These are phyloP conservation scores for Benthosema pterotum DNA, from an alignment of 2,797 vertebrate genomes.

Conservation along the genomic window DNA sequence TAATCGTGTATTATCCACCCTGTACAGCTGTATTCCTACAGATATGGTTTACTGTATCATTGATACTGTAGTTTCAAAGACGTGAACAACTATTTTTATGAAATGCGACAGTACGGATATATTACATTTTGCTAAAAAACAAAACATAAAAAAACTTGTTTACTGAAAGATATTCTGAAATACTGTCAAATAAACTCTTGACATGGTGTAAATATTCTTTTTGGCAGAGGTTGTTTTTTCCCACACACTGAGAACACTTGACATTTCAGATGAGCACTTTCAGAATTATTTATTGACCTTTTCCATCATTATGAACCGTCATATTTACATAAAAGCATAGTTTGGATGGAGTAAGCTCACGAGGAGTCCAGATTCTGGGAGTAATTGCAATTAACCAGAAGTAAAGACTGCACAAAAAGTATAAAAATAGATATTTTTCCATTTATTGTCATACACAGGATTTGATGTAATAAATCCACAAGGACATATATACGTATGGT, in stretches of 20 bases:
- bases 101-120: constrained; percentile 99
- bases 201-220: constrained; percentile 80
- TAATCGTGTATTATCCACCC: constrained; percentile 98
- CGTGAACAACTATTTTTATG: constrained; percentile 99
- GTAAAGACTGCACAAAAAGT: too few relatives aligned
- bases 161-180: constrained; percentile 99
- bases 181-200: constrained; percentile 99
- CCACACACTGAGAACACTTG: too few relatives aligned
- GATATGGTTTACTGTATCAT: constrained; percentile 99
- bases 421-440: too few relatives aligned
- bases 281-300: constrained; percentile 39
- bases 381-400: neutral
- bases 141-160: constrained; percentile 90
- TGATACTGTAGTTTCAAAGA: constrained; percentile 98
- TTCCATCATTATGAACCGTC: constrained; percentile 10
- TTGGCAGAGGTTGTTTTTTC: constrained; percentile 8
- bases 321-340: constrained; percentile 27
- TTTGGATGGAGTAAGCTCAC: constrained; percentile 4
- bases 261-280: too few relatives aligned
- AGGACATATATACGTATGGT: too few relatives aligned
- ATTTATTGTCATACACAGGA: too few relatives aligned
- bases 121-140: constrained; percentile 99
- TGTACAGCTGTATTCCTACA: constrained; percentile 99
- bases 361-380: neutral
- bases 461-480: too few relatives aligned